Conservation (phyloP, 2,797 vertebrate species). For the Myotis pilosus region DNA sequence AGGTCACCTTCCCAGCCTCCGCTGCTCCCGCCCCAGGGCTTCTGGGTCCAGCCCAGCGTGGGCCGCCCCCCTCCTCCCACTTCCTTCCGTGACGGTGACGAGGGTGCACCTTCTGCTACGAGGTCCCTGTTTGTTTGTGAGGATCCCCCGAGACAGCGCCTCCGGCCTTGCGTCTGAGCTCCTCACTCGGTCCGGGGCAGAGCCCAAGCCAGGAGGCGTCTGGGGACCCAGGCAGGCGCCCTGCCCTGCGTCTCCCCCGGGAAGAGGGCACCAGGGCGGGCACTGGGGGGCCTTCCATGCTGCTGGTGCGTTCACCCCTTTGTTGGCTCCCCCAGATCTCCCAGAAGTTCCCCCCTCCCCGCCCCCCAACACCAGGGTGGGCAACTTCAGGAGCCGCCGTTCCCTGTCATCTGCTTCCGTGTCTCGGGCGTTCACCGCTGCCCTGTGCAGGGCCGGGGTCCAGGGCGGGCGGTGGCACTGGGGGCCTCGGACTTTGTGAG, state of each 20-base stretch:
- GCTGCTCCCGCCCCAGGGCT: background rate
- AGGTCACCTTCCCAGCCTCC: slow-evolving; percentile 3
- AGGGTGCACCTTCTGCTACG: background rate
- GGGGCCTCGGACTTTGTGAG: background rate
- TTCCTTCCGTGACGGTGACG: background rate
- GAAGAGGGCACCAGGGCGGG: background rate
- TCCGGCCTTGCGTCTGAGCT: background rate
- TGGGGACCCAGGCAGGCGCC: background rate
- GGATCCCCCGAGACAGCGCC: background rate
- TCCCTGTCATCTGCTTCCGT: background rate
- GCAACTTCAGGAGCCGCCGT: background rate
- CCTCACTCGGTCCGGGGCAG: background rate
- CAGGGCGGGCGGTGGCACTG: rapidly evolving
- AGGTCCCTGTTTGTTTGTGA: background rate
- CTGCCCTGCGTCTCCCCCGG: background rate
- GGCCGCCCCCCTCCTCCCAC: too few relatives aligned
- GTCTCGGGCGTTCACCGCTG: background rate
- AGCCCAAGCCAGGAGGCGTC: background rate
- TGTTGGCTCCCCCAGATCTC: background rate
- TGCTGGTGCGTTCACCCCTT: background rate
- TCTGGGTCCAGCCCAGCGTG: too few relatives aligned
- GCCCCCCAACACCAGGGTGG: background rate
- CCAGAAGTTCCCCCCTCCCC: background rate
- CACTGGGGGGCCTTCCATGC: background rate
- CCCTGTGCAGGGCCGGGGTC: rapidly evolving